phyloP scores from a whole-genome alignment of 2,888 invertebrate genomes.

The Oligia strigilis region DNA sequence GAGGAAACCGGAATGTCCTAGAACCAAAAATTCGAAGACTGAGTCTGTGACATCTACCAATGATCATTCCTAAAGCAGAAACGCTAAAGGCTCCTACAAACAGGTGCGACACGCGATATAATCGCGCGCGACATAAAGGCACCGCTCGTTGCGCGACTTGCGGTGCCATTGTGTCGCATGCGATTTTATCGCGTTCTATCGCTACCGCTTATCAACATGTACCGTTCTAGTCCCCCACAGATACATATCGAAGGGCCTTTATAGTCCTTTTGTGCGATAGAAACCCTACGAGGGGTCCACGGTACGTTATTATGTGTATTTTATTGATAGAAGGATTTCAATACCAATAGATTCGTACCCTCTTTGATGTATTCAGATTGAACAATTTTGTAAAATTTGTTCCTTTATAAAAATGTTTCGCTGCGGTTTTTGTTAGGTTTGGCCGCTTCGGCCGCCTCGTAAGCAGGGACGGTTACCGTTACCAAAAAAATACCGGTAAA shows the following conservation, averaged over 20 bases:
- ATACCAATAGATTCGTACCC: constrained; percentile 46
- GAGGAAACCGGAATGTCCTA: too few species aligned
- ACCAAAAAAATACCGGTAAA: too few species aligned
- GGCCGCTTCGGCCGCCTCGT: not conserved
- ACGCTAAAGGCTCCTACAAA: too few species aligned
- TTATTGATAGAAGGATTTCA: constrained; percentile 68
- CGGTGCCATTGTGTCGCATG: too few species aligned
- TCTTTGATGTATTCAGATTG: constrained; percentile 60
- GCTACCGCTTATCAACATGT: constrained; percentile 41
- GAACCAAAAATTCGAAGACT: too few species aligned
- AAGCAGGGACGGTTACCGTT: too few species aligned
- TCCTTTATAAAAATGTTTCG: constrained; percentile 4
- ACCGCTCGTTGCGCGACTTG: too few species aligned
- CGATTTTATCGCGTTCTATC: not conserved
- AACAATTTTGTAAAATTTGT: constrained; percentile 36
- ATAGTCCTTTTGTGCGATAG: constrained; percentile 69
- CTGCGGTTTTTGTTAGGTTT: not conserved
- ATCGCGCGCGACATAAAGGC: too few species aligned
- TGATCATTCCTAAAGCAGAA: not conserved
- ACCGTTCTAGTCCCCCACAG: constrained; percentile 46
- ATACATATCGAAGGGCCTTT: constrained; percentile 67
- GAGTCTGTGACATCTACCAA: too few species aligned
- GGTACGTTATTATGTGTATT: constrained; percentile 64
- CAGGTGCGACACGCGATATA: too few species aligned
- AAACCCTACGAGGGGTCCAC: constrained; percentile 63